A percentile compares a stretch with the other conserved stretches of the same genome.
phyloP scores from a whole-genome alignment of 2,888 invertebrate genomes.

The Aporophyla nigra region DNA sequence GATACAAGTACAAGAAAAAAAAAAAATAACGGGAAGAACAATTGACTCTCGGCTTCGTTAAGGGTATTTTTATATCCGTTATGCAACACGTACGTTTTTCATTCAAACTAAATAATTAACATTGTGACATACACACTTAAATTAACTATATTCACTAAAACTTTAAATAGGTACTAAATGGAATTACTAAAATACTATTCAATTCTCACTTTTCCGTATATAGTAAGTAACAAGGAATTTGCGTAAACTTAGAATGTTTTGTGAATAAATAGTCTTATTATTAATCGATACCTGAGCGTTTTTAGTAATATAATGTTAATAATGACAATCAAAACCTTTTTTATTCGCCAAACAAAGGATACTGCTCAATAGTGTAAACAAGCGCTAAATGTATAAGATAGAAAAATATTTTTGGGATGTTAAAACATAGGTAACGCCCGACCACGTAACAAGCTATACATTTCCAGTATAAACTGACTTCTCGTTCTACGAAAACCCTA shows the following conservation, averaged over 20 bases:
- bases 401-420: slow-evolving; percentile 9
- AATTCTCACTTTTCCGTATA: slow-evolving; percentile 57
- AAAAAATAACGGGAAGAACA: too few relatives aligned
- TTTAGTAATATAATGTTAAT: neutral
- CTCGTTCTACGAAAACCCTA: too few relatives aligned
- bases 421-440: slow-evolving; percentile 15
- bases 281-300: neutral
- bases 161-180: slow-evolving; percentile 44
- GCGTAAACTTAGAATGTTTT: slow-evolving; percentile 16
- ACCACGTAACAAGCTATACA: too few relatives aligned
- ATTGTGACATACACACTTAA: slow-evolving; percentile 28
- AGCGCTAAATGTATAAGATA: neutral
- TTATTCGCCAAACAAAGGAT: neutral
- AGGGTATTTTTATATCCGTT: too few relatives aligned
- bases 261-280: slow-evolving; percentile 2
- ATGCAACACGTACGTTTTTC: neutral
- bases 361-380: neutral
- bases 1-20: too few relatives aligned
- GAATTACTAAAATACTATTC: slow-evolving; percentile 52
- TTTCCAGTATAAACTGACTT: too few relatives aligned
- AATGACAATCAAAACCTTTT: too few relatives aligned
- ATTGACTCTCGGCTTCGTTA: too few relatives aligned
- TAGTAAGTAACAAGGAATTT: slow-evolving; percentile 29
- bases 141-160: slow-evolving; percentile 33
- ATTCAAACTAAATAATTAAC: slow-evolving; percentile 21